Base-by-base conservation (phyloP, 1,140 invertebrate species). In the Meteorus sp. region DNA sequence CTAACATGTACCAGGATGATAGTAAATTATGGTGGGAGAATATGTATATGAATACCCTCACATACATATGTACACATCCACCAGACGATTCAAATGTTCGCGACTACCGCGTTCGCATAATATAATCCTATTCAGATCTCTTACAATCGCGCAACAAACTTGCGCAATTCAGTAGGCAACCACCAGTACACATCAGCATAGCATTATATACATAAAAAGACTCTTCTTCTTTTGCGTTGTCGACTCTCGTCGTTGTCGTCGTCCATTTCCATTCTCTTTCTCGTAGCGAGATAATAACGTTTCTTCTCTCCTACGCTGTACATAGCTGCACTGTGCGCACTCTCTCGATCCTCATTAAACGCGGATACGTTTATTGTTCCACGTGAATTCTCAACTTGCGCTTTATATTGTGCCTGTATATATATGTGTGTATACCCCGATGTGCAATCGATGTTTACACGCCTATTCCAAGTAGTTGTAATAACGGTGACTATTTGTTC, bases 31-130 rank as follows among this genome's bases (percentile, higher is more conserved):
- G 33, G 29, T 31, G 17, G 6, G 15, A 50, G 2, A 47, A 15
- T 0, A 27, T 47, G 11, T n/a, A 39, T 35, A 53, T 22, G 11
- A 8, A 25, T 35, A 20, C 35, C 15, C 35, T 22, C 29, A 19
- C 35, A 13, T 31, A 33, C 2, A 33, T 35, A 53, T 39, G 19
- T 22, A 47, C 17, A 23, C 43, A 31, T 56, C 33, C 27, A 17
- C 17, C 15, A 39, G 41, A 54, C 20, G 39, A n/a, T n/a, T 56
- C 27, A 31, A 20, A 44, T 58, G 45, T 39, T n/a, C n/a, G n/a
- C n/a, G 45, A 53, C 58, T 60, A 60, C 58, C 58, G 58, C 52
- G 50, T 59, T 59, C 57, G 57, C 57, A 54, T 59, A 52, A 59
- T n/a, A n/a, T n/a, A n/a, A n/a, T n/a, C n/a, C n/a, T n/a, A n/a